Base-by-base conservation (phyloP, 2,113 vertebrate genomes). In the Peromyscus polionotus region DNA sequence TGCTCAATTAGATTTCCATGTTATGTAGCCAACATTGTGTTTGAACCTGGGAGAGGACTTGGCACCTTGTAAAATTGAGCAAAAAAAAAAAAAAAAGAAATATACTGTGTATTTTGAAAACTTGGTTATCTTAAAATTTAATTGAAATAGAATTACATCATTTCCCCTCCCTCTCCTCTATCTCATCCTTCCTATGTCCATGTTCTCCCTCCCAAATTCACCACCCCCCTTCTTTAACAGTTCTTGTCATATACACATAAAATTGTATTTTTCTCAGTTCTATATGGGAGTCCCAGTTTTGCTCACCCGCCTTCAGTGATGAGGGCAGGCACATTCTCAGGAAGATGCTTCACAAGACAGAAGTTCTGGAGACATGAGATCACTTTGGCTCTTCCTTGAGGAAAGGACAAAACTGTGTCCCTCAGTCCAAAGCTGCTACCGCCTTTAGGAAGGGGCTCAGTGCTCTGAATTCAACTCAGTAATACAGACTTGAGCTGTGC, bases 21-120 rank as follows among this genome's bases (percentile, higher is more conserved):
- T 83, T 2, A 0, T 26, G 14, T 31, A 24, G 19, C 36, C 72
- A 51, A 11, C 14, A 7, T 28, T 36, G 0, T 75, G 19, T 85
- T 63, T 48, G 48, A 93, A 95, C 8, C 7, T 0, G 0, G 51
- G 31, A 65, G 16, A 95, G 24, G 42, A 88, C 77, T 89, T 96
- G 76, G 92, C 79, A 73, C 51, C 84, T 92, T 81, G 80, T 84
- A 68, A 96, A 48, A 70, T 28, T 70, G 54, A 92, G 83, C 85
- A 88, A 96, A 26, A 17, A 39, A 24, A 4, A 54, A 54, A 16
- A 57, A 57, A 19, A 4, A 54, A 54, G 7, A 57, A 57, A 19
- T 51, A 36, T 61, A 39, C 5, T 83, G 0, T 26, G 22, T 61
- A 61, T 42, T 26, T 26, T 26, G n/a, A 76, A 22, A 48, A 85